Evolutionary conservation across 2,113 vertebrate genomes (phyloP), one percentile per base, ranked within the genome.

Genomic region (Lasiurus borealis): DNA sequence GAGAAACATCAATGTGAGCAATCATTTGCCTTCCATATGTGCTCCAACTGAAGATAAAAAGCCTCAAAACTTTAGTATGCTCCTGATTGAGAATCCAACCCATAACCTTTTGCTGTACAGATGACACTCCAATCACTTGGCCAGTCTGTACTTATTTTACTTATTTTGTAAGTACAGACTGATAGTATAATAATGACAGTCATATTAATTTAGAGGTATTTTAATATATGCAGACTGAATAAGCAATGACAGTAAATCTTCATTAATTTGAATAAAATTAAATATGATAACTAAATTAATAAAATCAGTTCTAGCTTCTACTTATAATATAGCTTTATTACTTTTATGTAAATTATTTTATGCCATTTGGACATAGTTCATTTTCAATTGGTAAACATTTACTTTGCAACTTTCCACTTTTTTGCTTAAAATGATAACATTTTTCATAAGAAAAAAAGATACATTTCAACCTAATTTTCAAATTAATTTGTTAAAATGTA

Each of bases 381-480:
- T n/a, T 87, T 12, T 90, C 90, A 97, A 75, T 15, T 93, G 40
- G 46, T 93, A 57, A 96, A 91, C 68, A 66, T 90, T 85, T 92
- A 44, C 9, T 44, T 92, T 85, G 31, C 10, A 85, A 75, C 12
- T 57, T 93, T 71, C 36, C 23, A 80, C 6, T 46, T 15, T 86
- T 87, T 94, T 87, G 44, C 40, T 92, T 68, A 89, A 87, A 85
- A 94, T 86, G 46, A 0, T n/a, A 71, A 5, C 12, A 83, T 57
- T 83, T 91, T 84, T 46, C 16, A n/a, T 77, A 81, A 89, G 18
- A 77, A 71, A 83, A 48, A 64, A 76, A 59, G 25, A 46, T 81
- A 69, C 2, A 73, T 40, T 90, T 82, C 50, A 94, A 95, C 59
- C 34, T 81, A 73, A 54, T 93, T 96, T 97, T 78, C 46, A 89